Percentiles rank a stretch among this genome's conserved stretches.
These are phyloP conservation scores for Phalera bucephala DNA, from an alignment of 2,888 invertebrate genomes.

Conservation along the genomic window DNA sequence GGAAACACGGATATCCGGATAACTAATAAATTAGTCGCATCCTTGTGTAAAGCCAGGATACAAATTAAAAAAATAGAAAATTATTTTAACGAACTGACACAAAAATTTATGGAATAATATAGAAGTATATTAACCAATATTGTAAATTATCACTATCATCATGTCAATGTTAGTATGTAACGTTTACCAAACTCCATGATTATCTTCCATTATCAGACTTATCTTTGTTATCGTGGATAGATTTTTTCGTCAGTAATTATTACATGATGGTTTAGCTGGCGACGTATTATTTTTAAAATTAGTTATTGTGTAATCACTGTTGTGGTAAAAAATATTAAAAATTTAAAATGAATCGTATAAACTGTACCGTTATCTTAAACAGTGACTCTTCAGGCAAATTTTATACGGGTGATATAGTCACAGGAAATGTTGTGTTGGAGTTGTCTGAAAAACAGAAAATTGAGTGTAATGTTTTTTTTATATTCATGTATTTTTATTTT, in stretches of 20 bases:
- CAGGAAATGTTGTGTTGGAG: slow-evolving; percentile 61
- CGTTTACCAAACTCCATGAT: slow-evolving; percentile 10
- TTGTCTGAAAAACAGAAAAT: slow-evolving; percentile 54
- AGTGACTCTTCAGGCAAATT: slow-evolving; percentile 59
- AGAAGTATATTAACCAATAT: too few relatives aligned
- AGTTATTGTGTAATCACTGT: too few relatives aligned
- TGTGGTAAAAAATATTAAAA: too few relatives aligned
- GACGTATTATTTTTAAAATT: too few relatives aligned
- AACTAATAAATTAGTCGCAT: not conserved
- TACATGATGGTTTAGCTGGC: too few relatives aligned
- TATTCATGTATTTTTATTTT: not conserved
- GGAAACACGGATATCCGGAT: too few relatives aligned
- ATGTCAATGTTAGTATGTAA: too few relatives aligned
- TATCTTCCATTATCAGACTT: slow-evolving; percentile 26
- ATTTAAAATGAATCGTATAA: slow-evolving; percentile 37
- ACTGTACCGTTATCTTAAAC: slow-evolving; percentile 55
- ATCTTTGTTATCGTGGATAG: slow-evolving; percentile 27
- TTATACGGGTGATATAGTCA: slow-evolving; percentile 68
- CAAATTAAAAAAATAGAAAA: too few relatives aligned
- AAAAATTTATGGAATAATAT: too few relatives aligned
- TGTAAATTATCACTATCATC: not conserved
- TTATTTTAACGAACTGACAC: too few relatives aligned
- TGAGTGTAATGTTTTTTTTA: slow-evolving; percentile 45
- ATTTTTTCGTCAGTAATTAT: slow-evolving; percentile 10
- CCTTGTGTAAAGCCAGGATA: too few relatives aligned